phyloP scores from a whole-genome alignment of 2,888 invertebrate species.

The Chrysolina americana region DNA sequence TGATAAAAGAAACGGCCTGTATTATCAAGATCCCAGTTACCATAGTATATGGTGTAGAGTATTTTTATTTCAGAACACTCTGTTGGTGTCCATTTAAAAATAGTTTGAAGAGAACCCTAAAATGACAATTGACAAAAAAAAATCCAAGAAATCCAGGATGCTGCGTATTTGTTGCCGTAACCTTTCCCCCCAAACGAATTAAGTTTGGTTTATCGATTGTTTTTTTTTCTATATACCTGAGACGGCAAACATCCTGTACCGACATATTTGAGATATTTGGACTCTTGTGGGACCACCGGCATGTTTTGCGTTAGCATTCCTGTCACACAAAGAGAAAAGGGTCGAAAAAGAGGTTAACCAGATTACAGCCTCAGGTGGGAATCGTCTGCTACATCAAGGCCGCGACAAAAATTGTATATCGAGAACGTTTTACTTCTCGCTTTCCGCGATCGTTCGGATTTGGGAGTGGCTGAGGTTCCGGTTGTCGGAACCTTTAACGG shows the following conservation, averaged over 20 bases:
- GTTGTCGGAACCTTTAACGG: background rate
- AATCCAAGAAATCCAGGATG: too few relatives aligned
- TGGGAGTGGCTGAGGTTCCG: background rate
- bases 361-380: conserved; percentile 31
- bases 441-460: conserved; percentile 1
- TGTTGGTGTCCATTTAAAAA: too few relatives aligned
- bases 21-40: too few relatives aligned
- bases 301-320: conserved; percentile 13
- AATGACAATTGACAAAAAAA: too few relatives aligned
- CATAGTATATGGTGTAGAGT: too few relatives aligned
- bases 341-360: conserved; percentile 37
- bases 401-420: conserved; percentile 11
- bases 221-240: background rate
- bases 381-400: conserved; percentile 31
- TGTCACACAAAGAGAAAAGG: conserved; percentile 30
- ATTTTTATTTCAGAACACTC: too few relatives aligned
- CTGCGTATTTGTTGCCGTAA: too few relatives aligned
- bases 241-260: conserved; percentile 1
- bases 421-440: conserved; percentile 5
- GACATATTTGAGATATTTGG: conserved; percentile 1
- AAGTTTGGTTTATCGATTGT: too few relatives aligned
- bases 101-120: too few relatives aligned
- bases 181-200: too few relatives aligned
- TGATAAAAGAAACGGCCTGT: too few relatives aligned
- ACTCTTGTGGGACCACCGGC: conserved; percentile 13